phyloP scores from a whole-genome alignment of 35 echinoderm and acorn worm species.

The Holothuria glaberrima region DNA sequence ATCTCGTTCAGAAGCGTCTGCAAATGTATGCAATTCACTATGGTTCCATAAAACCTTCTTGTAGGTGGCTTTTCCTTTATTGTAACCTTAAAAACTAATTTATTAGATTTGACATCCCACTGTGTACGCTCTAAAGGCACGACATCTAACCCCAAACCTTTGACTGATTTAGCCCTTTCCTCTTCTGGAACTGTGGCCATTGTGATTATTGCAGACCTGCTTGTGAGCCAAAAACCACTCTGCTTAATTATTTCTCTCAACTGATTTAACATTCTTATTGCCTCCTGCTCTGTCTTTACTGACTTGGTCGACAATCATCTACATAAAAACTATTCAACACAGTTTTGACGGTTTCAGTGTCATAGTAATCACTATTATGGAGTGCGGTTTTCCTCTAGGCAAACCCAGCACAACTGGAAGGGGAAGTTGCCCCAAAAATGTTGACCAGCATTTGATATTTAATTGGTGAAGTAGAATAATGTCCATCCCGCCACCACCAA shows the following conservation, averaged over 20 bases:
- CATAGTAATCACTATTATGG: slow-evolving; percentile 29
- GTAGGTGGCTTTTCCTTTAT: neutral
- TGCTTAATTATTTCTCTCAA: slow-evolving; percentile 37
- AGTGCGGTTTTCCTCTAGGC: slow-evolving; percentile 65
- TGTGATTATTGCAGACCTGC: slow-evolving; percentile 59
- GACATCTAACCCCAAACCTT: slow-evolving; percentile 34
- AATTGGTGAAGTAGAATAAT: slow-evolving; percentile 9
- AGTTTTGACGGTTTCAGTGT: slow-evolving; percentile 33
- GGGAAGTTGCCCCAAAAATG: slow-evolving; percentile 65
- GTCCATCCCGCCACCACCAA: slow-evolving; percentile 71
- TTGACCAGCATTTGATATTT: slow-evolving; percentile 63
- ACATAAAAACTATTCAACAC: slow-evolving; percentile 64
- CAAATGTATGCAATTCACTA: slow-evolving; percentile 23
- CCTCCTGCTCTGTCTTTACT: slow-evolving; percentile 11
- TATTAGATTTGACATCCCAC: slow-evolving; percentile 64
- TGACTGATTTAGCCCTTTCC: slow-evolving; percentile 53
- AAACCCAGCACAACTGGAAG: slow-evolving; percentile 63
- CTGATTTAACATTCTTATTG: slow-evolving; percentile 27
- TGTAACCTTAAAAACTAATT: neutral
- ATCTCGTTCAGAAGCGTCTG: neutral
- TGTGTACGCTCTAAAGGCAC: slow-evolving; percentile 63
- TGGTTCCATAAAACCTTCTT: too few species aligned
- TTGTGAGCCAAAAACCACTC: slow-evolving; percentile 76
- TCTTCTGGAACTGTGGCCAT: slow-evolving; percentile 33
- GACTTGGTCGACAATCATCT: slow-evolving; percentile 55